Conservation (phyloP, 1,140 invertebrate species). For the Orius laevigatus region DNA sequence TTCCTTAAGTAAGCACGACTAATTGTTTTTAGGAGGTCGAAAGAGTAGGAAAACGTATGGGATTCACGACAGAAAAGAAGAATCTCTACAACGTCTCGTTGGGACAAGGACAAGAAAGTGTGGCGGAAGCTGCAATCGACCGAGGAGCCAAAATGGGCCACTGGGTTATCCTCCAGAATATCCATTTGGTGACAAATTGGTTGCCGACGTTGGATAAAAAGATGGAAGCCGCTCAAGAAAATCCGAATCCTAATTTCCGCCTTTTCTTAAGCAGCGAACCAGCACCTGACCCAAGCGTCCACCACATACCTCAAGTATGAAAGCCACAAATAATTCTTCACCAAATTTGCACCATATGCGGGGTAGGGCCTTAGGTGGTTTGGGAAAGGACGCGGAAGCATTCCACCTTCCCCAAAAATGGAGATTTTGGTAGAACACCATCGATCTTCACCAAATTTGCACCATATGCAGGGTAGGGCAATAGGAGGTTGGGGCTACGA, state of each 20-base stretch:
- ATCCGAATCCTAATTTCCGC: conserved; percentile 51
- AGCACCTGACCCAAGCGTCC: conserved; percentile 35
- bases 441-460: too few species aligned
- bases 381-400: too few species aligned
- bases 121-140: conserved; percentile 75
- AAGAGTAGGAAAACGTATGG: conserved; percentile 54
- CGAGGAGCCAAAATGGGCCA: conserved; percentile 60
- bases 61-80: conserved; percentile 60
- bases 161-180: conserved; percentile 86
- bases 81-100: conserved; percentile 89
- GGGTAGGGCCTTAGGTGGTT: background rate
- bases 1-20: background rate
- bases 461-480: too few species aligned
- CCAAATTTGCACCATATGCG: background rate
- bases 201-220: conserved; percentile 76
- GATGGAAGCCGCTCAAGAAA: conserved; percentile 58
- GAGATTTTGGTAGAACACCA: too few species aligned
- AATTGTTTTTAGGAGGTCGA: conserved; percentile 51
- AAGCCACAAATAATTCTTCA: background rate
- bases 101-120: conserved; percentile 85
- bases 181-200: conserved; percentile 84
- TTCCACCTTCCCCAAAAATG: too few species aligned
- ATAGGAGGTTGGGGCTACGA: too few species aligned
- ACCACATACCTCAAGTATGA: conserved; percentile 48
- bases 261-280: conserved; percentile 59